Evolutionary conservation across 1,140 invertebrate species (phyloP).

Genomic region (Scaptomyza hsui): DNA sequence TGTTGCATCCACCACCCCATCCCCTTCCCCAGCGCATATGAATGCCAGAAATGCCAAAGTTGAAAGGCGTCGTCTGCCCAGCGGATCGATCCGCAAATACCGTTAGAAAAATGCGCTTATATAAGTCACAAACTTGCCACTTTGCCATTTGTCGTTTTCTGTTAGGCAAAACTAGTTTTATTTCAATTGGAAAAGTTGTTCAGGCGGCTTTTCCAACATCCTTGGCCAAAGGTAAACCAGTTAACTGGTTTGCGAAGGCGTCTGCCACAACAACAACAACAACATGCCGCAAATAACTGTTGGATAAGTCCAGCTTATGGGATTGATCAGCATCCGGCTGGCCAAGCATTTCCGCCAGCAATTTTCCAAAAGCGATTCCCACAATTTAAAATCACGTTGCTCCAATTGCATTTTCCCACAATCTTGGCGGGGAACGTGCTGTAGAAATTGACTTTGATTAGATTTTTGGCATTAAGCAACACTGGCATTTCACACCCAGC

Average conservation of each 20-base stretch:
- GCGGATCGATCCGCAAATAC: conserved; percentile 33
- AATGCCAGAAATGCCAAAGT: conserved; percentile 69
- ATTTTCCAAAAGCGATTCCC: conserved; percentile 11
- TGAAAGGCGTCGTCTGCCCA: conserved; percentile 59
- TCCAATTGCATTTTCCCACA: conserved; percentile 43
- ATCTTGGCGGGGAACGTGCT: conserved; percentile 20
- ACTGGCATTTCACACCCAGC: conserved; percentile 35
- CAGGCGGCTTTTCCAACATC: conserved; percentile 72
- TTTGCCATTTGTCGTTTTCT: conserved; percentile 60
- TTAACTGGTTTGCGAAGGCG: conserved; percentile 68
- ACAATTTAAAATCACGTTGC: conserved; percentile 24
- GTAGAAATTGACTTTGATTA: conserved; percentile 40
- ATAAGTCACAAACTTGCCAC: conserved; percentile 56
- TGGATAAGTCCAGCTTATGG: conserved; percentile 4
- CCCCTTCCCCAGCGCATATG: neutral
- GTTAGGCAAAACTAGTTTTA: conserved; percentile 68
- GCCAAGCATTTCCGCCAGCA: conserved; percentile 31
- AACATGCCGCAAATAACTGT: conserved; percentile 33
- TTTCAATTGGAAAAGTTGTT: conserved; percentile 71
- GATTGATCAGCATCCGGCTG: conserved; percentile 20
- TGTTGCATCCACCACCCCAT: conserved; percentile 15
- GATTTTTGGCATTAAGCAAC: neutral
- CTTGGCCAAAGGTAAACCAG: conserved; percentile 80
- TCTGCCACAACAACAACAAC: conserved; percentile 30
- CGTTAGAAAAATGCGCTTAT: conserved; percentile 59